Percentiles rank a stretch among this genome's conserved stretches.
phyloP scores from a whole-genome alignment of 2,113 vertebrate genomes.

The Tragelaphus imberbis region DNA sequence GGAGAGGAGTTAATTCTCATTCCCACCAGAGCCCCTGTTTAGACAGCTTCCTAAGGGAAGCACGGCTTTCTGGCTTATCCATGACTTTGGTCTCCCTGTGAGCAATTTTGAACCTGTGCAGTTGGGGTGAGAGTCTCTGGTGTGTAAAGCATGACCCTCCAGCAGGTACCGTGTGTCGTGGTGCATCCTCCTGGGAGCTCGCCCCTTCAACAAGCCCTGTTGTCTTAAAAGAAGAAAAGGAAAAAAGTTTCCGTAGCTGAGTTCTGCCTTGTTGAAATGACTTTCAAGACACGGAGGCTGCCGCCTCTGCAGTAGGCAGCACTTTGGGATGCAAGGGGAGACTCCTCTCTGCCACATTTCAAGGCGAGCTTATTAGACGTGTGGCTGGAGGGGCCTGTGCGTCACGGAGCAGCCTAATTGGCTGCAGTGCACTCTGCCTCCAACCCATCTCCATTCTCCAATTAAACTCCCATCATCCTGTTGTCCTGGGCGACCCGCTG shows the following conservation, averaged over 20 bases:
- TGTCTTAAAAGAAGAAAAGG: not conserved
- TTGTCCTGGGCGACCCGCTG: not conserved
- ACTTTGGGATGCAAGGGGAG: not conserved
- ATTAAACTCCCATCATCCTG: slow-evolving; percentile 39
- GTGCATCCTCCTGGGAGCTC: not conserved
- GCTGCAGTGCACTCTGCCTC: slow-evolving; percentile 7
- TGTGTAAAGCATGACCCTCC: not conserved
- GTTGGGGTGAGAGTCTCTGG: not conserved
- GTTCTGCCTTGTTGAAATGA: not conserved
- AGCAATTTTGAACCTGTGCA: not conserved
- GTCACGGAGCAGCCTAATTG: not conserved
- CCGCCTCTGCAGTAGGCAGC: not conserved
- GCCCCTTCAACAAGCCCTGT: not conserved
- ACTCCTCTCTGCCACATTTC: not conserved
- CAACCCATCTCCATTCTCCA: not conserved
- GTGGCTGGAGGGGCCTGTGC: slow-evolving; percentile 5
- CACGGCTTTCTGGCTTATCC: not conserved
- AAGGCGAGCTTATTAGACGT: not conserved
- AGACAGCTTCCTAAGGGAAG: not conserved
- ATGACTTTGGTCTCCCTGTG: not conserved
- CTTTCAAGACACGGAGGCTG: not conserved
- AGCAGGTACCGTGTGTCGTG: not conserved
- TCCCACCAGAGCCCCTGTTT: not conserved
- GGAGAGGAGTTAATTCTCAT: not conserved
- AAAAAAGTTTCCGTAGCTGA: not conserved